Conservation (phyloP, 1,140 invertebrate species). For the Leptinotarsa undecemlineata region DNA sequence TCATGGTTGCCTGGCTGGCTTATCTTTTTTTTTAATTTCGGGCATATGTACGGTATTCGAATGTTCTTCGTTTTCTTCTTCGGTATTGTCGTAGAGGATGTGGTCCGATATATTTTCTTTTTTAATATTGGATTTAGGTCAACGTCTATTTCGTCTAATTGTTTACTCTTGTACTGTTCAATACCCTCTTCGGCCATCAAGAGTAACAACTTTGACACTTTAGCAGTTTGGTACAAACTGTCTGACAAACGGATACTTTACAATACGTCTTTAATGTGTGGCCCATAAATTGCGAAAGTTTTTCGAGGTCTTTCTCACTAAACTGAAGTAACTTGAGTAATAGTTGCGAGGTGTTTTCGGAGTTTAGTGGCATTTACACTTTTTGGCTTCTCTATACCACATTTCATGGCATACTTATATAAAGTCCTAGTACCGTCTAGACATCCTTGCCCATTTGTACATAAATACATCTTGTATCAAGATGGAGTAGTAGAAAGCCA, state of each 20-base stretch:
- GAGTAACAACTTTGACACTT: slow-evolving; percentile 27
- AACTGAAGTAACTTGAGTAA: slow-evolving; percentile 36
- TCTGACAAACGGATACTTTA: slow-evolving; percentile 19
- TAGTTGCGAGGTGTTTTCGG: slow-evolving; percentile 48
- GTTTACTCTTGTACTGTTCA: slow-evolving; percentile 24
- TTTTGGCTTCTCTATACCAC: slow-evolving; percentile 26
- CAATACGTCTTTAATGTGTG: slow-evolving; percentile 22
- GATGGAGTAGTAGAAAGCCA: no score
- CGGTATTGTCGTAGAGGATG: no score
- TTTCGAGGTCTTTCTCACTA: slow-evolving; percentile 6
- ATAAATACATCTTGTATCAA: no score
- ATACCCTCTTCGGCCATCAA: slow-evolving; percentile 22
- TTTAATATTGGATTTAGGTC: slow-evolving; percentile 15
- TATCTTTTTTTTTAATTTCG: no score
- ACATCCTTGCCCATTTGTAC: no score
- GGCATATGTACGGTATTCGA: no score
- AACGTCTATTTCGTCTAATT: slow-evolving; percentile 25
- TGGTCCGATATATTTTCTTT: no score
- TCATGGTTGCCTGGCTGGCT: no score
- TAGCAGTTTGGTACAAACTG: slow-evolving; percentile 25
- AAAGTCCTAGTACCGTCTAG: no score
- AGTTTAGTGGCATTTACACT: slow-evolving; percentile 42
- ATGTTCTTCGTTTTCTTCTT: no score
- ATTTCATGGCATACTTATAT: background rate
- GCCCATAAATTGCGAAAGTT: slow-evolving; percentile 1